Evolutionary conservation across 2,888 invertebrate genomes (phyloP).

Genomic region (Harpalus rubripes): DNA sequence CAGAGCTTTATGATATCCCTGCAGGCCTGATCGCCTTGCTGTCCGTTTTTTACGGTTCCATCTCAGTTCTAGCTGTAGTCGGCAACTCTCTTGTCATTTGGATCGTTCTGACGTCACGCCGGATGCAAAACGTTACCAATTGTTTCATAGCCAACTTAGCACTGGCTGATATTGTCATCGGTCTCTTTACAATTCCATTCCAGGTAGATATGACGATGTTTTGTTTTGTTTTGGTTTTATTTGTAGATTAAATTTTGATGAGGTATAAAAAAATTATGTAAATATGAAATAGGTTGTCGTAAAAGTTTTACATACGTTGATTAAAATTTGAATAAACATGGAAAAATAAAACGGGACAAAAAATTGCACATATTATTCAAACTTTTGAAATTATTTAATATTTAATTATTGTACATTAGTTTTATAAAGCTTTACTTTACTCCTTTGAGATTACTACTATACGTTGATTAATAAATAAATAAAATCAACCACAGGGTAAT

Average conservation of each 20-base stretch:
- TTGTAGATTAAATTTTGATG: constrained; percentile 1
- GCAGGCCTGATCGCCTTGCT: constrained; percentile 86
- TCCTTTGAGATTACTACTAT: no score
- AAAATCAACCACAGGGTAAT: no score
- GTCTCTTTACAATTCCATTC: constrained; percentile 91
- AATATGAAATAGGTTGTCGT: no score
- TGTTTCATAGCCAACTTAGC: constrained; percentile 93
- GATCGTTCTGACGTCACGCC: constrained; percentile 87
- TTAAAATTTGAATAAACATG: no score
- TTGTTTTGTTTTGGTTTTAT: background rate
- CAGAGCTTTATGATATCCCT: constrained; percentile 84
- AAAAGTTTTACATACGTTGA: no score
- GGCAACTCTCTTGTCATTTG: constrained; percentile 93
- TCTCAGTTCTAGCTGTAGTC: constrained; percentile 89
- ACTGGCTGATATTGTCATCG: constrained; percentile 91
- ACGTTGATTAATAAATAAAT: no score
- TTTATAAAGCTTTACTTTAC: no score
- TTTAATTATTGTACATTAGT: no score
- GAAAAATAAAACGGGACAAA: no score
- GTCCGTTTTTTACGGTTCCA: constrained; percentile 89
- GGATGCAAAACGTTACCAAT: constrained; percentile 92
- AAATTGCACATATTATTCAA: no score
- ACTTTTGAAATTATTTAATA: no score
- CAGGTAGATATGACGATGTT: constrained; percentile 76
- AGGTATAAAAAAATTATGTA: no score